These are phyloP conservation scores for Zaprionus capensis DNA, from an alignment of 1,140 invertebrate genomes.

Conservation along the genomic window DNA sequence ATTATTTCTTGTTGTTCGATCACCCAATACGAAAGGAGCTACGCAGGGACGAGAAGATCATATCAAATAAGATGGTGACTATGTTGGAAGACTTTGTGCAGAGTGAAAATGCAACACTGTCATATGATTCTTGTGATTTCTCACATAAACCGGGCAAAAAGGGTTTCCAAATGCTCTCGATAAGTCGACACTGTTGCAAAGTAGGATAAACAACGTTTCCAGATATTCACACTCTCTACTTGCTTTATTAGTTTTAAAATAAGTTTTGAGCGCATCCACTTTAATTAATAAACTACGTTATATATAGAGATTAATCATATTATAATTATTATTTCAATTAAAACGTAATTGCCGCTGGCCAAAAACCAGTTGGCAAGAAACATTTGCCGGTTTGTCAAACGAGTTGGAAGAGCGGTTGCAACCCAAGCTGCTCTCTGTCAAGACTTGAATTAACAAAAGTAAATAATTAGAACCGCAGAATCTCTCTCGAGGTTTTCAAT, in stretches of 20 bases:
- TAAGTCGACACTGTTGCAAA: conserved; percentile 12
- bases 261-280: background rate
- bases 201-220: background rate
- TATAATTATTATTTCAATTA: background rate
- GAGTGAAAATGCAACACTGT: conserved; percentile 12
- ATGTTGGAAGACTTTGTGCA: conserved; percentile 50
- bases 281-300: background rate
- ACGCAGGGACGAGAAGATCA: conserved; percentile 37
- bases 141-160: conserved; percentile 26
- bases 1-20: conserved; percentile 43
- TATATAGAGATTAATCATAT: background rate
- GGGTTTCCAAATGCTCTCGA: conserved; percentile 31
- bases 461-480: background rate
- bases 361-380: background rate
- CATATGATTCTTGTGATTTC: conserved; percentile 16
- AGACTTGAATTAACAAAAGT: background rate
- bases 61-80: conserved; percentile 42
- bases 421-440: background rate
- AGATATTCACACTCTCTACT: background rate
- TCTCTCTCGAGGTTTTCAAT: background rate
- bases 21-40: background rate
- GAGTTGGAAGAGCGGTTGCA: background rate
- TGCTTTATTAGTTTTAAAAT: background rate
- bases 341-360: background rate
- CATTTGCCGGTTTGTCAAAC: background rate